Percentiles rank a stretch among this genome's conserved stretches.
These are phyloP conservation scores for Melanophora roralis DNA, from an alignment of 2,888 invertebrate species.

Conservation along the genomic window DNA sequence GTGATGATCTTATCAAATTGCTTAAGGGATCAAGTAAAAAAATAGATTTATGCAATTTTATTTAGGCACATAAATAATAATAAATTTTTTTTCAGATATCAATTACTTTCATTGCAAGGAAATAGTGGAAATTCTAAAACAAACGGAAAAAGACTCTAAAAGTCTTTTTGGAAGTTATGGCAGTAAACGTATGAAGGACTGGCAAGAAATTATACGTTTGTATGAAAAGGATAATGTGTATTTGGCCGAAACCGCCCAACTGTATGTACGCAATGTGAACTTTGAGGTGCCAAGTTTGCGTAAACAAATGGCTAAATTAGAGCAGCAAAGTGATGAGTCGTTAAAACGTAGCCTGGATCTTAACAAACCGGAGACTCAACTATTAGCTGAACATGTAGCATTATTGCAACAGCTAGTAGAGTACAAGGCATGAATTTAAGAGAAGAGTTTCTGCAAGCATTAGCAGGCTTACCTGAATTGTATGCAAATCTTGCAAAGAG, in stretches of 20 bases:
- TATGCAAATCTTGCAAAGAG: constrained; percentile 79
- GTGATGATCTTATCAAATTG: constrained; percentile 85
- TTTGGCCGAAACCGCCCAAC: constrained; percentile 94
- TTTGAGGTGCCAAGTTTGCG: constrained; percentile 96
- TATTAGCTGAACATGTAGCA: constrained; percentile 85
- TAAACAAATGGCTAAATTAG: constrained; percentile 92
- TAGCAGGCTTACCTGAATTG: constrained; percentile 86
- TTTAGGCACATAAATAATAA: too few relatives aligned
- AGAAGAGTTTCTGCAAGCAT: constrained; percentile 85
- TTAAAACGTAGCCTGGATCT: constrained; percentile 86
- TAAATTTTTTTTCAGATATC: constrained; percentile 80
- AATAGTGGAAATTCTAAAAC: constrained; percentile 95
- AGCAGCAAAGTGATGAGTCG: constrained; percentile 81
- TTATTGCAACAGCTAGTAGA: constrained; percentile 91
- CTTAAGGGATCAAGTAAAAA: constrained; percentile 87
- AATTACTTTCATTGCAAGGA: constrained; percentile 96
- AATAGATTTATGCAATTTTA: too few relatives aligned
- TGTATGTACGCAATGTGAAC: constrained; percentile 93
- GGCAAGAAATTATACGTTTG: constrained; percentile 91
- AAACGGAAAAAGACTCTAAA: constrained; percentile 97
- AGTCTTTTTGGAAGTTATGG: constrained; percentile 98
- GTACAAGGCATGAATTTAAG: constrained; percentile 88
- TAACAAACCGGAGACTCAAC: constrained; percentile 86
- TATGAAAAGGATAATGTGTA: constrained; percentile 95
- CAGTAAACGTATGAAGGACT: constrained; percentile 98